A percentile compares a stretch with the other conserved stretches of the same genome.
phyloP scores from a whole-genome alignment of 2,113 vertebrate species.

The Poeciliopsis prolifica region DNA sequence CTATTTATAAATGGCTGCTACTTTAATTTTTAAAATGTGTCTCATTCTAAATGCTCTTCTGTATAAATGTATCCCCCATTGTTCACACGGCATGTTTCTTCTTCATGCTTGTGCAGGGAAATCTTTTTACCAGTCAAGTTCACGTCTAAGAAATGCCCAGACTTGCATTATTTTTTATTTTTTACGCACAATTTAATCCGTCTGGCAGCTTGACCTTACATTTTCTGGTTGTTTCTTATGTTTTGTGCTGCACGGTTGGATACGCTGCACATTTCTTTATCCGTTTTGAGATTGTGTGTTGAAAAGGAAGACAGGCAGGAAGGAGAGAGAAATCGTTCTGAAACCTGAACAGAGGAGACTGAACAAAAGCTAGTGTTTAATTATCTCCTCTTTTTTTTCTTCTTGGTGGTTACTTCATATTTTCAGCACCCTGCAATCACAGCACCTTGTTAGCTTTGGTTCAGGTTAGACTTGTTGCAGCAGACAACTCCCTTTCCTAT shows the following conservation, averaged over 20 bases:
- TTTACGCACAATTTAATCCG: neutral
- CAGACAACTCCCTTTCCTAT: constrained; percentile 50
- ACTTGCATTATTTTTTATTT: neutral
- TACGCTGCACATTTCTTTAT: neutral
- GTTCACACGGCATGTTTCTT: neutral
- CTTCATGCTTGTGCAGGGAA: neutral
- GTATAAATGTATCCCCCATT: neutral
- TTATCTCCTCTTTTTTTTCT: constrained; percentile 60
- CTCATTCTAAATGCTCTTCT: neutral
- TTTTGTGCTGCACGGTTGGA: neutral
- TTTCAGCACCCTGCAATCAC: constrained; percentile 82
- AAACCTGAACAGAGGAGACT: constrained; percentile 52
- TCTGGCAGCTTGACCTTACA: constrained; percentile 7
- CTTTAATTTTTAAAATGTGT: neutral
- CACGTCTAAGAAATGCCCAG: neutral
- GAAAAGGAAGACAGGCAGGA: neutral
- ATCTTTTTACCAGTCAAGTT: neutral
- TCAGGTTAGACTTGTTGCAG: constrained; percentile 81
- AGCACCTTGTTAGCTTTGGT: constrained; percentile 78
- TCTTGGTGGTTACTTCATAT: constrained; percentile 78
- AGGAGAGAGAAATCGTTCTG: constrained; percentile 32
- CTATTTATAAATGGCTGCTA: neutral
- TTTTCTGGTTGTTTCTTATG: neutral
- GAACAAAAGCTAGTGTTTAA: constrained; percentile 76
- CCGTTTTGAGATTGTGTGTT: neutral